Conservation (phyloP, 1,140 invertebrate species). For the Pachyrhynchus sulphureomaculatus region DNA sequence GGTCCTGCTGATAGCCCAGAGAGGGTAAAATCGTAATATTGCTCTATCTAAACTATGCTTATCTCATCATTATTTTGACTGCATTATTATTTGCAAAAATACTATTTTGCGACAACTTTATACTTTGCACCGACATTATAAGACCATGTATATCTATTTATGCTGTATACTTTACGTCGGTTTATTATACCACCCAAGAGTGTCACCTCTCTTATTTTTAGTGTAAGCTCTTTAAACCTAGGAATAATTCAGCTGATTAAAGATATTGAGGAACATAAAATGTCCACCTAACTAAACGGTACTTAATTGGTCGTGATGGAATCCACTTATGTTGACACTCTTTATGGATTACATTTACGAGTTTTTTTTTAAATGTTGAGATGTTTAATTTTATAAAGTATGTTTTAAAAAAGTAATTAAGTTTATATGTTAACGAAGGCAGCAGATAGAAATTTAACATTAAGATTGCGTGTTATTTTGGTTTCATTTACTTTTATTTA, state of each 20-base stretch:
- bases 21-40: too few species aligned
- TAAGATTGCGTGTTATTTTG: too few species aligned
- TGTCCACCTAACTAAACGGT: constrained; percentile 40
- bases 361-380: not conserved
- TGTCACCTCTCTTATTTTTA: constrained; percentile 29
- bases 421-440: too few species aligned
- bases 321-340: constrained; percentile 19
- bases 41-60: too few species aligned
- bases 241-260: constrained; percentile 33
- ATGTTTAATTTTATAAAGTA: too few species aligned
- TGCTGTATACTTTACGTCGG: constrained; percentile 18
- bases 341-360: constrained; percentile 14
- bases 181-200: constrained; percentile 25
- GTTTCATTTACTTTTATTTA: too few species aligned
- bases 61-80: too few species aligned
- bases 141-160: constrained; percentile 15
- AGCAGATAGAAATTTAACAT: too few species aligned
- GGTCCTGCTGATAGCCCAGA: too few species aligned
- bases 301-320: constrained; percentile 40
- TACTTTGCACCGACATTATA: constrained; percentile 2
- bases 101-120: constrained; percentile 1
- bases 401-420: too few species aligned
- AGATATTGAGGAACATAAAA: constrained; percentile 37
- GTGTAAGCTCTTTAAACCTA: constrained; percentile 6
- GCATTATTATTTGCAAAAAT: too few species aligned